These are phyloP conservation scores for Itoplectis maculator DNA, from an alignment of 2,888 invertebrate species.

Conservation along the genomic window DNA sequence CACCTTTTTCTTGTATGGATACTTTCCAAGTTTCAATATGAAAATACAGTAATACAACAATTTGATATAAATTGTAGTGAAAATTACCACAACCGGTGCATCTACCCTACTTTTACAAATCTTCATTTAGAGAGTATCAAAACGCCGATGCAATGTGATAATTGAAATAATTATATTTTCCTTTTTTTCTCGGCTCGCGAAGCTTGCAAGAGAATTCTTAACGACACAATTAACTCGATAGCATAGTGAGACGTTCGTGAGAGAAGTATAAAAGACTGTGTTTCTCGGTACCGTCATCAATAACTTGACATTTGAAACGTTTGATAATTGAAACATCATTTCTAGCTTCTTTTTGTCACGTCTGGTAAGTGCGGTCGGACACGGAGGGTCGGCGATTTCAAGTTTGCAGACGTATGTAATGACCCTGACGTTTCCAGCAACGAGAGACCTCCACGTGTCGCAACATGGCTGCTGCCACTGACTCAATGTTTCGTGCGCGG, in stretches of 20 bases:
- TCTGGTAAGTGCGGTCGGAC: neutral
- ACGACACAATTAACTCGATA: neutral
- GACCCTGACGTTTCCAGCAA: slow-evolving; percentile 43
- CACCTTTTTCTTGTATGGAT: neutral
- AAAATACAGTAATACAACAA: too few species aligned
- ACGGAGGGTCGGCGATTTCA: slow-evolving; percentile 31
- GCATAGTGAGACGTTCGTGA: neutral
- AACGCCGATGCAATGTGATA: neutral
- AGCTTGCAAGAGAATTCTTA: slow-evolving; percentile 8
- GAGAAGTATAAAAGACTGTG: neutral
- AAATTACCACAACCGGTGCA: too few species aligned
- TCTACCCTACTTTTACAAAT: too few species aligned
- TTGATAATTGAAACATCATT: neutral
- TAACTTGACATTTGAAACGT: neutral
- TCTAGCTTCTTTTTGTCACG: neutral
- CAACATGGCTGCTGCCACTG: slow-evolving; percentile 33
- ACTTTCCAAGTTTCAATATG: too few species aligned
- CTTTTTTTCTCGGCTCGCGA: neutral
- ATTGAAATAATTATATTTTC: neutral
- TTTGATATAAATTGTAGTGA: too few species aligned
- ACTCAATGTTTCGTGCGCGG: slow-evolving; percentile 45
- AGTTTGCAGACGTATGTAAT: slow-evolving; percentile 50
- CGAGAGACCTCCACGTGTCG: slow-evolving; percentile 56
- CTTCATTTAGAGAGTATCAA: too few species aligned
- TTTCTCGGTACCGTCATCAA: neutral